Evolutionary conservation across 2,113 vertebrate species (phyloP), one percentile per base, ranked within the genome.

Genomic region (Gobius niger): DNA sequence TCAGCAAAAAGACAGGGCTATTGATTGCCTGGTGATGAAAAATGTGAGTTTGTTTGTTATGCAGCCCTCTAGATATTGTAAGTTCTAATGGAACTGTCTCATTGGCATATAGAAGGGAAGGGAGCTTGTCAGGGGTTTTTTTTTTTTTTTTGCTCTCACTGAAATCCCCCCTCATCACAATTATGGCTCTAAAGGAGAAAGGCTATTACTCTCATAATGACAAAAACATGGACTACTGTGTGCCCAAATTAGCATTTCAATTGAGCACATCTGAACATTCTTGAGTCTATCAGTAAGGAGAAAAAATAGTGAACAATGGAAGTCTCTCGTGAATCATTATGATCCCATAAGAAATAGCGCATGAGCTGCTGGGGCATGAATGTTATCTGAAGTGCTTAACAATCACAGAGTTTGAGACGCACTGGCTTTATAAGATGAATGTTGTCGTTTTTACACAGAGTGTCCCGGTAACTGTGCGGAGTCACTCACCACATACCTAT

Each of bases 241-340:
- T 44, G 67, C 49, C 34, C 42, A 61, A n/a, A 85, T 89, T 85
- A 73, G 72, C 85, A 87, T 84, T 72, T 83, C 64, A 70, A 72
- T 78, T 63, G 68, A 83, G 68, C n/a, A 68, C 44, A 67, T 75
- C 47, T 75, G 70, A 79, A 67, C 80, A 67, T 70, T 70, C 52
- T 74, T 15, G 42, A 72, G 46, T 42, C 19, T 66, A 56, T 67
- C 42, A 64, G 47, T 44, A 15, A 65, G 63, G 59, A 73, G 65
- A 66, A 70, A 73, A 67, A 41, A 80, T 80, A 68, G 77, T 57
- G 34, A 47, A 80, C 65, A 62, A 67, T 65, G 40, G 54, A 52
- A 68, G 60, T 82, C 57, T 73, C 68, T 59, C 66, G 7, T 18
- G 11, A 78, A 68, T 69, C 73, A 34, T 42, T 67, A 74, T 82